A percentile compares a stretch with the other conserved stretches of the same genome.
Conservation (phyloP, 92 coral and sea anemone genomes). For the Zoanthus sansibaricus region DNA sequence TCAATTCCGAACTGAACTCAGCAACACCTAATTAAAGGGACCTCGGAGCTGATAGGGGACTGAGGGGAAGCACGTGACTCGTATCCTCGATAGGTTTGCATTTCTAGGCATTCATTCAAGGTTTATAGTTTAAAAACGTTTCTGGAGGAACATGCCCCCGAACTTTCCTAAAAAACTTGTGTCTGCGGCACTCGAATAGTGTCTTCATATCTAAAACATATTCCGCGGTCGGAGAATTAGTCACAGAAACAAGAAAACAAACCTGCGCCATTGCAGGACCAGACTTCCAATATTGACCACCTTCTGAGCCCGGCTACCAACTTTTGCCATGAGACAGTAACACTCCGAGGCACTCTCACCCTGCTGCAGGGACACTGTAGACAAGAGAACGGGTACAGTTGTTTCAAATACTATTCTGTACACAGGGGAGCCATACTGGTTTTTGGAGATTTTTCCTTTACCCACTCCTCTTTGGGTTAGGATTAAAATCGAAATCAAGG, state of each 20-base stretch:
- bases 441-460: not conserved
- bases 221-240: not conserved
- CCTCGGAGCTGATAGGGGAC: too few relatives aligned
- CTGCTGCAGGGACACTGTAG: slow-evolving; percentile 91
- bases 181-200: too few relatives aligned
- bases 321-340: slow-evolving; percentile 88
- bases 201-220: too few relatives aligned
- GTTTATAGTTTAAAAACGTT: too few relatives aligned
- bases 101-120: too few relatives aligned
- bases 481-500: not conserved
- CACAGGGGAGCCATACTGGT: not conserved
- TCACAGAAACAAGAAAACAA: not conserved
- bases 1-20: too few relatives aligned
- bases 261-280: slow-evolving; percentile 90
- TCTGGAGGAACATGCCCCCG: too few relatives aligned
- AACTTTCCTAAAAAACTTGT: too few relatives aligned
- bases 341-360: slow-evolving; percentile 99
- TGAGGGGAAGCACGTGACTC: too few relatives aligned
- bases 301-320: slow-evolving; percentile 74
- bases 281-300: slow-evolving; percentile 90
- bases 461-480: not conserved
- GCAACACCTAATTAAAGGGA: too few relatives aligned
- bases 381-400: not conserved
- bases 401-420: not conserved
- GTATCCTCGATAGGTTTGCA: too few relatives aligned